Evolutionary conservation across 2,797 vertebrate genomes (phyloP), one percentile per base, ranked within the genome.

Genomic region (Ctenochaetus hawaiiensis): DNA sequence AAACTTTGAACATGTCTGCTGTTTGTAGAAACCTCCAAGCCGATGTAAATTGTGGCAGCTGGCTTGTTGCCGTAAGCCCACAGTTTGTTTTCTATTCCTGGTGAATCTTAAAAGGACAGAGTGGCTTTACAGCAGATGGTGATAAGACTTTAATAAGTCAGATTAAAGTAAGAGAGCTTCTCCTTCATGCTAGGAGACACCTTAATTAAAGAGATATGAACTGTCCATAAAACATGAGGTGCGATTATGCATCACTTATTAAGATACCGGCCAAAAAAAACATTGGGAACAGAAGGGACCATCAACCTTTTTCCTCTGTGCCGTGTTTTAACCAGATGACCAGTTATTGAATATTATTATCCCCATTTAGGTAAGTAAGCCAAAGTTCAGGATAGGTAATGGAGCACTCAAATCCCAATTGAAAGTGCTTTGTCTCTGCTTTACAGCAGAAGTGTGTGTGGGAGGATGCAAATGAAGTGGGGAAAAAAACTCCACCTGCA

Each of bases 181-280:
- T n/a, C 43, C 17, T 59, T 60, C 18, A 39, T 22, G 13, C 68
- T 17, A n/a, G 39, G 62, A 48, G 53, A 30, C 13, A 14, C 57
- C 51, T 60, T 80, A 75, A 90, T 87, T 58, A 84, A 72, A 64
- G 34, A 51, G 18, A 41, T 62, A 73, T 79, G 45, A 68, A 64
- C 41, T 39, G 65, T 80, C 65, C 77, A 84, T 85, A 80, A 83
- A 86, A 84, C 78, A 87, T 67, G 56, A 89, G 72, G 34, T 5
- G 8, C 5, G 6, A 73, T 72, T 49, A 22, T 67, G 68, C 57
- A 72, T 78, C 52, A 23, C 49, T 84, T 37, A 70, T 82, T 56
- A 47, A 47, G 30, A 78, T 34, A 68, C 37, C 54, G 73, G 62
- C 52, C 26, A 30, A 61, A 71, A 56, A 64, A 37, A 80, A 80